Evolutionary conservation across 2,888 invertebrate genomes (phyloP).

Genomic region (Elegia similella): DNA sequence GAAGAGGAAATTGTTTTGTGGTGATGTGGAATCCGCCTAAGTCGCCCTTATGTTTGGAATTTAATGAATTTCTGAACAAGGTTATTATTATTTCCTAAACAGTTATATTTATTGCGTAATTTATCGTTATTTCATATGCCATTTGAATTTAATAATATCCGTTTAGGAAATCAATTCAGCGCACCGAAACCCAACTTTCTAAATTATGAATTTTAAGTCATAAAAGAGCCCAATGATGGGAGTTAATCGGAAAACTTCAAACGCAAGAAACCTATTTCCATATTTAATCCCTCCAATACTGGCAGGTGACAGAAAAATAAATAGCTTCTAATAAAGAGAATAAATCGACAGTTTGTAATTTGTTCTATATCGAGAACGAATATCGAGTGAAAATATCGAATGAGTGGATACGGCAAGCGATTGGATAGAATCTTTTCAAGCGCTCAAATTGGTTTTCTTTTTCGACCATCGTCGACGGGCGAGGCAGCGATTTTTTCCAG

Average conservation of each 20-base stretch:
- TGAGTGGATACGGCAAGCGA: constrained; percentile 75
- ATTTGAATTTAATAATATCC: background rate
- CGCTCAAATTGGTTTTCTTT: constrained; percentile 81
- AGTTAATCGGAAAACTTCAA: constrained; percentile 72
- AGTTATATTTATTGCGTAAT: background rate
- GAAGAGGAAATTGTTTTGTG: constrained; percentile 35
- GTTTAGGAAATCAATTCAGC: constrained; percentile 36
- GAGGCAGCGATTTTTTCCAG: constrained; percentile 56
- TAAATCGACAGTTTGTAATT: constrained; percentile 73
- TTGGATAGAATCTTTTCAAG: constrained; percentile 79
- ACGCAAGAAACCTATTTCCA: constrained; percentile 61
- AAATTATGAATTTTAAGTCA: constrained; percentile 48
- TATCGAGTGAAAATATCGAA: constrained; percentile 73
- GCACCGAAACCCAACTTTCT: constrained; percentile 50
- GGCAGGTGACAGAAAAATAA: constrained; percentile 76
- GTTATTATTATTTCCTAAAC: background rate
- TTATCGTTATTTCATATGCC: background rate
- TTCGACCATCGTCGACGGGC: constrained; percentile 59
- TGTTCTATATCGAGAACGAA: constrained; percentile 58
- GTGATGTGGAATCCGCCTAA: constrained; percentile 8
- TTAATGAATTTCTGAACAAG: background rate
- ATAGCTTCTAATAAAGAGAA: constrained; percentile 57
- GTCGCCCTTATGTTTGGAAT: constrained; percentile 7
- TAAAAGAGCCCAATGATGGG: constrained; percentile 46
- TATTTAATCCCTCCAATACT: constrained; percentile 48